A percentile compares a stretch with the other conserved stretches of the same genome.
These are phyloP conservation scores for Hylomyscus alleni DNA, from an alignment of 2,797 vertebrate genomes.

Conservation along the genomic window DNA sequence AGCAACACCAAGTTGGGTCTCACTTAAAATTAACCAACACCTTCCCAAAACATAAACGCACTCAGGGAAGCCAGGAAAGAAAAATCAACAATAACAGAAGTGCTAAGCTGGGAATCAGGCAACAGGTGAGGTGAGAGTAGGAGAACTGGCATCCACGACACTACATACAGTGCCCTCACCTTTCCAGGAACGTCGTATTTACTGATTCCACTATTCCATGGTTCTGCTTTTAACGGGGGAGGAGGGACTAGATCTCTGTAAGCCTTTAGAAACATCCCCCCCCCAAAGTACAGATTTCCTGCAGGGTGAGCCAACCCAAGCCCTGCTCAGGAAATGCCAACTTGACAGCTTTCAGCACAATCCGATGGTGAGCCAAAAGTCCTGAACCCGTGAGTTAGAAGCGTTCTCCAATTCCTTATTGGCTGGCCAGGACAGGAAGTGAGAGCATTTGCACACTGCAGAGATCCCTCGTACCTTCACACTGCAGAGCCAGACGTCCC, in stretches of 20 bases:
- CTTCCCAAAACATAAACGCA: background rate
- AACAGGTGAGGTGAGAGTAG: background rate
- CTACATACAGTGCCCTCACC: too few relatives aligned
- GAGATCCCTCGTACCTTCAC: background rate
- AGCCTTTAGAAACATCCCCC: slow-evolving; percentile 1
- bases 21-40: background rate
- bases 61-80: background rate
- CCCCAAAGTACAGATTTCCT: slow-evolving; percentile 1
- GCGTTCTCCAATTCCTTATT: background rate
- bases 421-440: background rate
- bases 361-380: background rate
- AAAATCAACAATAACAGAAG: slow-evolving; percentile 3
- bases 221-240: background rate
- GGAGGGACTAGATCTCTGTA: background rate
- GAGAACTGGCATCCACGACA: background rate
- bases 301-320: background rate
- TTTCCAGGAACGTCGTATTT: background rate
- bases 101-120: background rate
- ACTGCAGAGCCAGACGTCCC: slow-evolving; percentile 30
- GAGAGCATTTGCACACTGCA: background rate
- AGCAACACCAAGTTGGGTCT: background rate
- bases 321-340: slow-evolving; percentile 64
- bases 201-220: background rate
- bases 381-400: background rate
- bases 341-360: slow-evolving; percentile 2